Base-by-base conservation (phyloP, 1,140 invertebrate species). In the Thalassaphorura encarpata region DNA sequence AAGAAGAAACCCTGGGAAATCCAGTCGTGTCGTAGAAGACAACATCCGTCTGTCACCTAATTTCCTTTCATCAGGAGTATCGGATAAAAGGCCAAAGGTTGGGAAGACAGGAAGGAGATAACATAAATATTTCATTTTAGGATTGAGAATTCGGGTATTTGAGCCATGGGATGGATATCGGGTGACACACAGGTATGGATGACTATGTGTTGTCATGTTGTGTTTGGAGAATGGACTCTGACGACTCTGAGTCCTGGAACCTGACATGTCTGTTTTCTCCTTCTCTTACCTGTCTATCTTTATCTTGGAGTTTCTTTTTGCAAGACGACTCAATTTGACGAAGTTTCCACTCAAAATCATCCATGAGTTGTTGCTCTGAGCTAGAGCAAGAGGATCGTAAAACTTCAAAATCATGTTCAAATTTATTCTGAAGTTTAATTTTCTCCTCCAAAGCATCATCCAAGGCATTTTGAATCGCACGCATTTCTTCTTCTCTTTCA, bases 281-380 rank as follows among this genome's bases (percentile, higher is more conserved):
- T 11, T 36, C 19, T 46, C 27, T 56, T 49, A 62, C 58, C 24
- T 71, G 73, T 66, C 76, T 71, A 53, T 77, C 77, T 49, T 68
- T 69, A 41, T 79, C 77, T 47, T 78, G 76, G 16, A 80, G 59
- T 61, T 77, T 76, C 61, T 76, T 75, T 66, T 83, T 83, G 63
- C 78, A 80, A 18, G 70, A 70, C 52, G 76, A 72, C 66, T 82
- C 76, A 56, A 82, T 79, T 68, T 82, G 78, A 40, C 80, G 67
- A 29, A 83, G 66, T 66, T 83, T 81, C 79, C 80, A 82, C 69
- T 83, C 81, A 60, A 81, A 82, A 67, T 83, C 81, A 49, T 80
- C 77, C 66, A 83, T 69, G 19, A 82, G 67, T 60, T 78, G 75
- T 52, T 80, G 78, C 66, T 83, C 80, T 53, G 79, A 73, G 21